These are phyloP conservation scores for Pinctada fucata DNA, from an alignment of 2,888 invertebrate genomes.

Conservation along the genomic window DNA sequence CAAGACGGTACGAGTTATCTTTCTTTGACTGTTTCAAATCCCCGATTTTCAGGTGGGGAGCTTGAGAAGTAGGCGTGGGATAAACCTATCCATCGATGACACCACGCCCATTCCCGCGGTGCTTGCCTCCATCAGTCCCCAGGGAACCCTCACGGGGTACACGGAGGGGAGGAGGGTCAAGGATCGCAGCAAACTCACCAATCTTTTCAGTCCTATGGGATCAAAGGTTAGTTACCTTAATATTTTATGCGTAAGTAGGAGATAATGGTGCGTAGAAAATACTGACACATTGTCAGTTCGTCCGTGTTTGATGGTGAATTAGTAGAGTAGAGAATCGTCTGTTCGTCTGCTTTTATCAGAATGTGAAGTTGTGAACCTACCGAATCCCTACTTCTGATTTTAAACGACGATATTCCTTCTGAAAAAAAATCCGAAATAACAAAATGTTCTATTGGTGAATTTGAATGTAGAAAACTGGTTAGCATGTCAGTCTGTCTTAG, in stretches of 20 bases:
- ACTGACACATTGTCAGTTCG: too few relatives aligned
- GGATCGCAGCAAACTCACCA: conserved; percentile 65
- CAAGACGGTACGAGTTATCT: not conserved
- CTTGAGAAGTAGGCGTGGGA: conserved; percentile 59
- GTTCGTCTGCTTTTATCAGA: too few relatives aligned
- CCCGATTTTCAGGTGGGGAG: conserved; percentile 61
- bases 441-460: too few relatives aligned
- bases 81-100: conserved; percentile 69
- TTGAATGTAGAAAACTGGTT: too few relatives aligned
- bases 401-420: too few relatives aligned
- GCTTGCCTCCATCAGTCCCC: conserved; percentile 59
- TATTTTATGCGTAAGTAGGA: not conserved
- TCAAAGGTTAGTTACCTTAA: conserved; percentile 60
- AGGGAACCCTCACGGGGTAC: conserved; percentile 59
- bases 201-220: conserved; percentile 63
- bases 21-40: not conserved
- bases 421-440: too few relatives aligned
- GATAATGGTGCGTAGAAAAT: too few relatives aligned
- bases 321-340: too few relatives aligned
- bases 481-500: too few relatives aligned
- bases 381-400: too few relatives aligned
- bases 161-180: conserved; percentile 62
- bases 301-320: too few relatives aligned
- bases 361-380: too few relatives aligned
- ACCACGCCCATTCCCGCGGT: conserved; percentile 53